These are phyloP conservation scores for Electrona antarctica DNA, from an alignment of 2,113 vertebrate genomes.

Conservation along the genomic window DNA sequence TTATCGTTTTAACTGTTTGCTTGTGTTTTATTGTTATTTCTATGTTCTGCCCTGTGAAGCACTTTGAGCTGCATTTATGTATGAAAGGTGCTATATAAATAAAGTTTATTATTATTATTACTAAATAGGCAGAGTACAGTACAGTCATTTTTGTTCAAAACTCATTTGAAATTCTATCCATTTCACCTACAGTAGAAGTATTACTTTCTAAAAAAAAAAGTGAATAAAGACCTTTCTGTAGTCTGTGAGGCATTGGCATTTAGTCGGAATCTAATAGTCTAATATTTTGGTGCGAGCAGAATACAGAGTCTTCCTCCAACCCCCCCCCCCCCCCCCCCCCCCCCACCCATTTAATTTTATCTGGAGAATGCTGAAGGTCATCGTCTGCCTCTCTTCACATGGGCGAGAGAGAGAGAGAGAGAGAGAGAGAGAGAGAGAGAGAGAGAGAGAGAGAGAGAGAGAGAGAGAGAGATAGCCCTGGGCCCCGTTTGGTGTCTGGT, in stretches of 20 bases:
- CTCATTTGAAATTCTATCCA: constrained; percentile 11
- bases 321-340: too few species aligned
- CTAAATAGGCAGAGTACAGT: too few species aligned
- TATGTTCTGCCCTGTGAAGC: too few species aligned
- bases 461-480: background rate
- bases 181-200: background rate
- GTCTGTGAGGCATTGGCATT: background rate
- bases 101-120: too few species aligned
- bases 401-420: background rate
- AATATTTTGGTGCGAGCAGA: background rate
- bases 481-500: background rate
- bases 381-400: constrained; percentile 1
- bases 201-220: background rate
- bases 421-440: background rate
- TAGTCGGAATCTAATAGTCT: background rate
- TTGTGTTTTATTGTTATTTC: too few species aligned
- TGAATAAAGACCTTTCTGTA: background rate
- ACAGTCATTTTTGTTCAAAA: background rate
- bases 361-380: constrained; percentile 5
- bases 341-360: background rate
- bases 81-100: too few species aligned
- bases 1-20: too few species aligned
- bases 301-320: background rate
- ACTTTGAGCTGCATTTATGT: too few species aligned
- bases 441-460: background rate